phyloP scores from a whole-genome alignment of 2,888 invertebrate species.

The Parasteatoda lunata region DNA sequence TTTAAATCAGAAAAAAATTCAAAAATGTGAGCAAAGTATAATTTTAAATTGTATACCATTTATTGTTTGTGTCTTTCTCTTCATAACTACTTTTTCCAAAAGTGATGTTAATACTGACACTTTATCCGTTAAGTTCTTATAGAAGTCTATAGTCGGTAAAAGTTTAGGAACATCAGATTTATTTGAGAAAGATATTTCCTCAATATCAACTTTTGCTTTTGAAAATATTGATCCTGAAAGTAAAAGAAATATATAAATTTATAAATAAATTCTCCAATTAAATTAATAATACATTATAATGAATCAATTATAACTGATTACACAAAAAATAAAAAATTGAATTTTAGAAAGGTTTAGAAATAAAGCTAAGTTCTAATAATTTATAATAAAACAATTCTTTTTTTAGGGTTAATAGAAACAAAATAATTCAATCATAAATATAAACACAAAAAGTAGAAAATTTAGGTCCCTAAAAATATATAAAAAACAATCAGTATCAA shows the following conservation, averaged over 20 bases:
- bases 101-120: background rate
- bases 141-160: background rate
- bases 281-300: background rate
- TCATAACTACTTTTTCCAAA: constrained; percentile 17
- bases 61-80: constrained; percentile 10
- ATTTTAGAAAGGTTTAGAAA: background rate
- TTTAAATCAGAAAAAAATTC: no score
- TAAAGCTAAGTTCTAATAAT: background rate
- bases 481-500: no score
- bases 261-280: background rate
- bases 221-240: constrained; percentile 24
- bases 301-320: background rate
- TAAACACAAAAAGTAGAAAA: no score
- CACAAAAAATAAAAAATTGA: background rate
- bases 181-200: background rate
- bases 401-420: no score
- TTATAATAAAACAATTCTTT: no score
- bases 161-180: background rate
- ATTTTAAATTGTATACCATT: constrained; percentile 5
- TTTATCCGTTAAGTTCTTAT: background rate
- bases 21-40: no score
- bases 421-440: no score
- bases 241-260: background rate
- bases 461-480: no score
- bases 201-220: background rate